Conservation (phyloP, 2,797 vertebrate genomes). For the Coendou prehensilis region DNA sequence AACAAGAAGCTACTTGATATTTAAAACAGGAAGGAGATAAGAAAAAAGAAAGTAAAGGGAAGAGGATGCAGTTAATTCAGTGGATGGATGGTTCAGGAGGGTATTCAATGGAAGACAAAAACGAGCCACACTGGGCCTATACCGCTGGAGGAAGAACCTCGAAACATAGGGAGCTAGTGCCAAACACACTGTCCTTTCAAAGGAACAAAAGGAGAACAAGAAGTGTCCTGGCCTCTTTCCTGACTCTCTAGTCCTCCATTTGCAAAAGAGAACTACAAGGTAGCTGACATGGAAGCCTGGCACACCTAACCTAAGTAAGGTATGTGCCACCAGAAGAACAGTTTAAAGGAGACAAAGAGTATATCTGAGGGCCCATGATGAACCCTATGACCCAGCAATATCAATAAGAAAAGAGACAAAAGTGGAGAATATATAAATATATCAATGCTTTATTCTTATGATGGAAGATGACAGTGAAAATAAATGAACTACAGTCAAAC, state of each 20-base stretch:
- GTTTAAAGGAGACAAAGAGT: background rate
- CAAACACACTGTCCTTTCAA: background rate
- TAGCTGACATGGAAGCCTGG: background rate
- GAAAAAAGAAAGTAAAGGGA: too few species aligned
- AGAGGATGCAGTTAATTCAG: background rate
- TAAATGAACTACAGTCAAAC: constrained; percentile 27
- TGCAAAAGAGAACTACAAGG: background rate
- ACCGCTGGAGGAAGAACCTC: background rate
- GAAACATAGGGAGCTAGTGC: background rate
- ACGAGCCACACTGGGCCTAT: background rate
- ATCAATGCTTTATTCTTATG: background rate
- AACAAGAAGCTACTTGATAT: background rate
- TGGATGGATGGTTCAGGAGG: background rate
- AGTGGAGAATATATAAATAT: constrained; percentile 2
- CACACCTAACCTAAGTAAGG: background rate
- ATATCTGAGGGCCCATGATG: background rate
- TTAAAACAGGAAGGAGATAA: background rate
- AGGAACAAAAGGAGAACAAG: background rate
- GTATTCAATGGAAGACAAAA: background rate
- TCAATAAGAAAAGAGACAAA: background rate
- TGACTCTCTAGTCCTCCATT: background rate
- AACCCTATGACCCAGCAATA: background rate
- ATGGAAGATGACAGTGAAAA: constrained; percentile 40
- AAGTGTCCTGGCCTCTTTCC: background rate
- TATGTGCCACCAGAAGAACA: background rate